Evolutionary conservation across 2,113 vertebrate species (phyloP).

Genomic region (Pygathrix nemaeus): DNA sequence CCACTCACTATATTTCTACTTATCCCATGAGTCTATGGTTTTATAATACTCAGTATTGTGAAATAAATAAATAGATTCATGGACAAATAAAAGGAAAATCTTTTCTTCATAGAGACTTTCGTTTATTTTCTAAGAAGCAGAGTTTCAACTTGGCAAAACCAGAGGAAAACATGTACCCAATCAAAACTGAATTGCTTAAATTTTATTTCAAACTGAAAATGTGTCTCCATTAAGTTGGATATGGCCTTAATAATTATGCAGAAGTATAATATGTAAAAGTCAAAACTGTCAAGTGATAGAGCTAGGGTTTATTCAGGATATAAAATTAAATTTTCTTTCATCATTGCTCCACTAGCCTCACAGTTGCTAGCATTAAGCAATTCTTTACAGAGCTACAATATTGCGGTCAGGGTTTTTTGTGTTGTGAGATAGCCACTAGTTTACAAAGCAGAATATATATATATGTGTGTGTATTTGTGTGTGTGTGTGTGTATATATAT

Average conservation of each 20-base stretch:
- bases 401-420: neutral
- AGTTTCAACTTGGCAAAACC: neutral
- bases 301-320: neutral
- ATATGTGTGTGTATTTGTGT: neutral
- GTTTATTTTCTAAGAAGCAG: neutral
- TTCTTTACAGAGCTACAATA: neutral
- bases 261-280: neutral
- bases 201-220: neutral
- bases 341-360: neutral
- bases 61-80: neutral
- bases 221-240: neutral
- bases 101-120: neutral
- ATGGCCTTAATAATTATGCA: neutral
- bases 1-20: neutral
- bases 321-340: neutral
- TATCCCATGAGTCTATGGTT: neutral
- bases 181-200: neutral
- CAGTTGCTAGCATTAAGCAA: neutral
- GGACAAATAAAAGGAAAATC: neutral
- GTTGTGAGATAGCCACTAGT: accelerated
- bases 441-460: neutral
- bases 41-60: neutral
- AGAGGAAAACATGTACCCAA: neutral
- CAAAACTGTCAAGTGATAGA: neutral
- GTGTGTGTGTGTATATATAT: too few species aligned